Conservation (phyloP, 2,797 vertebrate genomes). For the Trachurus trachurus region DNA sequence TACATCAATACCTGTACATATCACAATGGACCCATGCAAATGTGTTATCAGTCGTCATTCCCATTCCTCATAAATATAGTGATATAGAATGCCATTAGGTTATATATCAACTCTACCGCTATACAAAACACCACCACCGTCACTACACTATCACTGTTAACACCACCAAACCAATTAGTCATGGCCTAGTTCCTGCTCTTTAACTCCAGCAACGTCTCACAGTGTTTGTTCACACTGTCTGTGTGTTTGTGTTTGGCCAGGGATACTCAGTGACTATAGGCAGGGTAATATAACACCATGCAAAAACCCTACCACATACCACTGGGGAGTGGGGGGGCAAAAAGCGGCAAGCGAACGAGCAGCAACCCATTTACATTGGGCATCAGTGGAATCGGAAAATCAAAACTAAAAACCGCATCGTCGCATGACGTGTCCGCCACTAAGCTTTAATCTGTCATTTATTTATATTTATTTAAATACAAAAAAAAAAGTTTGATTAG, state of each 20-base stretch:
- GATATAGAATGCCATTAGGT: constrained; percentile 64
- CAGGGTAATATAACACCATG: constrained; percentile 82
- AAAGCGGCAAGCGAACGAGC: constrained; percentile 27
- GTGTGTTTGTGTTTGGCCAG: constrained; percentile 71
- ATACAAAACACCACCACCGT: constrained; percentile 64
- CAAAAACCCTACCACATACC: constrained; percentile 75
- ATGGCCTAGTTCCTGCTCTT: constrained; percentile 22
- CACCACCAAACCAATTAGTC: constrained; percentile 41
- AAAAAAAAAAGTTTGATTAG: constrained; percentile 69
- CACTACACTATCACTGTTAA: constrained; percentile 65
- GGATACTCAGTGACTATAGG: constrained; percentile 72
- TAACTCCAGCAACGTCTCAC: background rate
- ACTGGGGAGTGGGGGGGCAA: constrained; percentile 39
- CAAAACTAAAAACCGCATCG: constrained; percentile 1
- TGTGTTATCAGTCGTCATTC: constrained; percentile 38
- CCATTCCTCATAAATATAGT: constrained; percentile 58
- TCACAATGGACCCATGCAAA: constrained; percentile 67
- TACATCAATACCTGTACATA: constrained; percentile 52
- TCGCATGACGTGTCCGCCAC: background rate
- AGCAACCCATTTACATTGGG: constrained; percentile 55
- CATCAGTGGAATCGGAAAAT: constrained; percentile 37
- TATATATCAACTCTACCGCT: constrained; percentile 70
- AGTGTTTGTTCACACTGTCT: constrained; percentile 18
- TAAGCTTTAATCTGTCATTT: constrained; percentile 7
- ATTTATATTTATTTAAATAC: constrained; percentile 27